phyloP scores from a whole-genome alignment of 2,113 vertebrate genomes.

The Limnothrissa miodon region DNA sequence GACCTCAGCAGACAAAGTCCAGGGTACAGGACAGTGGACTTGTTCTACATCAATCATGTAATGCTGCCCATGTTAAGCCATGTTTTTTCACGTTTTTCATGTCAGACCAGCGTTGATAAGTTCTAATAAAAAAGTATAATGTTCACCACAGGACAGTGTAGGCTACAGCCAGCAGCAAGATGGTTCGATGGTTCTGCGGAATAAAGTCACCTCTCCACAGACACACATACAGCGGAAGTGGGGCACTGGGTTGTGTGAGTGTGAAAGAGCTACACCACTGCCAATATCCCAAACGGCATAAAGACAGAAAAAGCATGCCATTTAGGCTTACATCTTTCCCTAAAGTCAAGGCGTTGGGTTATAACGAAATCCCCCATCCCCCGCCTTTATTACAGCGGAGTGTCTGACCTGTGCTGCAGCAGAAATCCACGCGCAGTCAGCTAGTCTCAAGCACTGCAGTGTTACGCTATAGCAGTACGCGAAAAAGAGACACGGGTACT shows the following conservation, averaged over 20 bases:
- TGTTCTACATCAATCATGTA: background rate
- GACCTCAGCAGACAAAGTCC: background rate
- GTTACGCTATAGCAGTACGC: conserved; percentile 75
- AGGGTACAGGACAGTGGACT: background rate
- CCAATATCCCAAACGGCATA: background rate
- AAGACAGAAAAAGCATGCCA: background rate
- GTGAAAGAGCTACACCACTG: background rate
- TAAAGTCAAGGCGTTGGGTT: background rate
- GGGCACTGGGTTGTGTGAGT: background rate
- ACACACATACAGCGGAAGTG: background rate
- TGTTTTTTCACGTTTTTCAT: background rate
- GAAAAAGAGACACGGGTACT: conserved; percentile 24
- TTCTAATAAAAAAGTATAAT: background rate
- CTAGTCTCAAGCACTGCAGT: conserved; percentile 74
- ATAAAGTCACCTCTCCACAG: background rate
- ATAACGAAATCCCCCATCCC: background rate
- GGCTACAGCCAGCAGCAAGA: background rate
- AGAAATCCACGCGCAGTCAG: conserved; percentile 70
- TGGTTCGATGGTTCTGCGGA: background rate
- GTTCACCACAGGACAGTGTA: background rate
- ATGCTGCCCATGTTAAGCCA: background rate
- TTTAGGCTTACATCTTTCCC: background rate
- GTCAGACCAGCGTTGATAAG: background rate
- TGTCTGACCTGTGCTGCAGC: conserved; percentile 63
- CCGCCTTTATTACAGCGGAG: conserved; percentile 32